Evolutionary conservation across 2,113 vertebrate species (phyloP).

Genomic region (Turnix velox): DNA sequence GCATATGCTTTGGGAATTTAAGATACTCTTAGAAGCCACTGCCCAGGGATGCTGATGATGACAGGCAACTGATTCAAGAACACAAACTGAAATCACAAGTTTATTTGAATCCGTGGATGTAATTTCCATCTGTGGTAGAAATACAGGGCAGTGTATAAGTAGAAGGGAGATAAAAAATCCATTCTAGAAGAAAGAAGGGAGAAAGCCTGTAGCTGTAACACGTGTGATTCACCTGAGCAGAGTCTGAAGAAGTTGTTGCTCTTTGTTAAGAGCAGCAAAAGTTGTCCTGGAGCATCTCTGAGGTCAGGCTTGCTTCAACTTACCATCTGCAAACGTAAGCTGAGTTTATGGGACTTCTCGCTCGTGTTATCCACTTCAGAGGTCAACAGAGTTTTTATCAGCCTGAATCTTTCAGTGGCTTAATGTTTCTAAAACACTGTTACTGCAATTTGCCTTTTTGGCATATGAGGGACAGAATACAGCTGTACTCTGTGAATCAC

Average conservation of each 20-base stretch:
- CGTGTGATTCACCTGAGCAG: neutral
- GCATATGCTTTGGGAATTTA: neutral
- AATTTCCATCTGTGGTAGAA: neutral
- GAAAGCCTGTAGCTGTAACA: neutral
- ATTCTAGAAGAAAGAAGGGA: neutral
- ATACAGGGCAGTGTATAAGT: neutral
- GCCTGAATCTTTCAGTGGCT: neutral
- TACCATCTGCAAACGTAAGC: neutral
- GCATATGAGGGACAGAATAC: neutral
- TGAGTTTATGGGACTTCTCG: neutral
- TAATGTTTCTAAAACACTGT: neutral
- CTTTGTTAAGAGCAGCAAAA: neutral
- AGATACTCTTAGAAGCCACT: neutral
- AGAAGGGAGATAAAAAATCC: rapidly evolving
- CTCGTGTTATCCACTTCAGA: neutral
- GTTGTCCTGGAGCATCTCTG: neutral
- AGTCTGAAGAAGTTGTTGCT: neutral
- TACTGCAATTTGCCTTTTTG: neutral
- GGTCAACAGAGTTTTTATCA: neutral
- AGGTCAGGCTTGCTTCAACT: neutral
- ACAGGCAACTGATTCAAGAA: neutral
- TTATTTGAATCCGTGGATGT: neutral
- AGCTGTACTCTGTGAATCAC: neutral
- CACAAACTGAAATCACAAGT: neutral
- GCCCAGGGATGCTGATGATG: neutral